Conservation (phyloP, 2,888 invertebrate species). For the Scaptomyza cyrtandrae region DNA sequence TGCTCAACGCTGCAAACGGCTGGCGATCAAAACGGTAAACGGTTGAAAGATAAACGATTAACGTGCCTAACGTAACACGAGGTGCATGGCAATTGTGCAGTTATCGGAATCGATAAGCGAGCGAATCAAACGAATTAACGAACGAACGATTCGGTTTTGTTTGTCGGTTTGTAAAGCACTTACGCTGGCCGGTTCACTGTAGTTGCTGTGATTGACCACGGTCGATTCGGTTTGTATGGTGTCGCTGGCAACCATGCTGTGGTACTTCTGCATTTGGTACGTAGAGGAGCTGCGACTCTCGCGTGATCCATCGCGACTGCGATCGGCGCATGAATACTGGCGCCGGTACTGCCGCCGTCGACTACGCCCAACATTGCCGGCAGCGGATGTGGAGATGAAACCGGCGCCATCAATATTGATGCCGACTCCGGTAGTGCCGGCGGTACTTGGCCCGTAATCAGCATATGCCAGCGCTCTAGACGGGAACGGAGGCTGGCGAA, state of each 20-base stretch:
- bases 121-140: slow-evolving; percentile 30
- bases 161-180: slow-evolving; percentile 57
- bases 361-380: slow-evolving; percentile 71
- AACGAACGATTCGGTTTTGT: slow-evolving; percentile 15
- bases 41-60: slow-evolving; percentile 8
- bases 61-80: slow-evolving; percentile 49
- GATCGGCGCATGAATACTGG: slow-evolving; percentile 83
- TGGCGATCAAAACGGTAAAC: slow-evolving; percentile 35
- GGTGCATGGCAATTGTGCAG: slow-evolving; percentile 61
- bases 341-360: slow-evolving; percentile 83
- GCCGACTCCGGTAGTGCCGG: slow-evolving; percentile 47
- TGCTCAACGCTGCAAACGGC: slow-evolving; percentile 45
- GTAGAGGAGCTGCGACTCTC: slow-evolving; percentile 82
- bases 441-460: slow-evolving; percentile 59
- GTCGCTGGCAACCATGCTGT: slow-evolving; percentile 78
- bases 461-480: slow-evolving; percentile 65
- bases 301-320: slow-evolving; percentile 82
- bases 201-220: slow-evolving; percentile 74
- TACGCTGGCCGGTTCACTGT: slow-evolving; percentile 82
- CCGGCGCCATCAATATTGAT: slow-evolving; percentile 34
- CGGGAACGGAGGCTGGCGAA: slow-evolving; percentile 78
- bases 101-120: slow-evolving; percentile 57
- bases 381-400: slow-evolving; percentile 15
- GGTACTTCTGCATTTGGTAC: slow-evolving; percentile 66
- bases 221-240: slow-evolving; percentile 78